A percentile compares a stretch with the other conserved stretches of the same genome.
Evolutionary conservation across 2,888 invertebrate species (phyloP).

Genomic region (Axea sp.): DNA sequence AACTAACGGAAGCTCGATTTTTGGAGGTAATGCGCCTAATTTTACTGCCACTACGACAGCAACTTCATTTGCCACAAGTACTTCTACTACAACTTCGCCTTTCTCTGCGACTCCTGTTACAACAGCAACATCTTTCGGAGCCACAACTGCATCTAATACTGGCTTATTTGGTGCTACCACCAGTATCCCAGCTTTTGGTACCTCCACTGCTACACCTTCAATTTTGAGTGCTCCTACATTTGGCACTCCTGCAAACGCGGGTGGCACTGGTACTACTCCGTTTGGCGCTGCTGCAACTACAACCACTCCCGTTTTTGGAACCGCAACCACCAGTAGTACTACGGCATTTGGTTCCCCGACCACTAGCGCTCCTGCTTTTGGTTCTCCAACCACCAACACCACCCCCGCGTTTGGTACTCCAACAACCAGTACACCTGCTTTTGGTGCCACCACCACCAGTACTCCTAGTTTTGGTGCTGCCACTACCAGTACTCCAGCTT

Average conservation of each 20-base stretch:
- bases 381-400: not conserved
- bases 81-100: not conserved
- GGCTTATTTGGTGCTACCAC: slow-evolving; percentile 1
- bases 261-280: slow-evolving; percentile 28
- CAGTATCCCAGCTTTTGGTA: not conserved
- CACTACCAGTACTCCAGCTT: slow-evolving; percentile 1
- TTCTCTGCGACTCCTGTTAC: not conserved
- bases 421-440: slow-evolving; percentile 49
- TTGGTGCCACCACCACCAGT: slow-evolving; percentile 32
- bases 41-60: not conserved
- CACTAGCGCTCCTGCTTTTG: slow-evolving; percentile 11
- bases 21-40: not conserved
- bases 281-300: slow-evolving; percentile 51
- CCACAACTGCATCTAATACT: not conserved
- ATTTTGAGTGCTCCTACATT: not conserved
- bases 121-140: not conserved
- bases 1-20: not conserved
- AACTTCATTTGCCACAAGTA: not conserved
- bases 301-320: too few species aligned
- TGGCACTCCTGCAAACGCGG: slow-evolving; percentile 22
- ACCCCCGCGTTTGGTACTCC: slow-evolving; percentile 61
- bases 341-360: slow-evolving; percentile 55
- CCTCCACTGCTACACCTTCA: not conserved
- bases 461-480: slow-evolving; percentile 59
- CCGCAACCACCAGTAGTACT: not conserved